Base-by-base conservation (phyloP, 2,888 invertebrate genomes). In the Drosophila formosana region DNA sequence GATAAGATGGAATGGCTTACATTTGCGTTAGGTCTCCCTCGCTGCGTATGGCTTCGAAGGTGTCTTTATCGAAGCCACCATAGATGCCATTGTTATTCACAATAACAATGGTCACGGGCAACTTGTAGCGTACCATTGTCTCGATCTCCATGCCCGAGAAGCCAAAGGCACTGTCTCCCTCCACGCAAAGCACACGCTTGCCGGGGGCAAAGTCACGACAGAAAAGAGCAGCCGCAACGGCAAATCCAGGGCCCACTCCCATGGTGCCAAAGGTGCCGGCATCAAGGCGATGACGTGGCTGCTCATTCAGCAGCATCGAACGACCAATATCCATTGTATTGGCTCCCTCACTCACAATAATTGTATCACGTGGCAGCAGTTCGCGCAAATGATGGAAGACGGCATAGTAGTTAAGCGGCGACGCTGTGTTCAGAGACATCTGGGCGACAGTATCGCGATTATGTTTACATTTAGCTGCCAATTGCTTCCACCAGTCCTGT, bases 241-340 rank as follows among this genome's bases (percentile, higher is more conserved):
- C 98, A 92, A 97, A 98, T 0, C 98, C 98, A 0, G 96, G 95
- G 1, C 98, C 98, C 23, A 98, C 98, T 41, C 98, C 98, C 98
- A 98, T 98, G 1, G 98, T 98, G 13, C 98, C 99, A 92, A 98
- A 99, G 3, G 98, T 98, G 62, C 98, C 99, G 5, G 99, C 99
- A 92, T 99, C 99, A 4, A 99, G 93, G 66, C 98, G 94, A 90
- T 97, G 98, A 46, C 98, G 93, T 0, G 98, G 97, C 75, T 95
- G 93, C 80, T 94, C 94, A 91, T 98, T 98, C n/a, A 95, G 93
- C 39, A 99, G 93, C 93, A 98, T 95, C 0, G 97, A 95, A 49
- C 99, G 94, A 0, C 99, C 98, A 90, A 99, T 99, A 91, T 99
- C 99, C 99, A 99, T 99, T 0, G 99, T 99, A 92, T 99, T 99